These are phyloP conservation scores for Muntiacus muntjak DNA, from an alignment of 2,113 vertebrate species.

Conservation along the genomic window DNA sequence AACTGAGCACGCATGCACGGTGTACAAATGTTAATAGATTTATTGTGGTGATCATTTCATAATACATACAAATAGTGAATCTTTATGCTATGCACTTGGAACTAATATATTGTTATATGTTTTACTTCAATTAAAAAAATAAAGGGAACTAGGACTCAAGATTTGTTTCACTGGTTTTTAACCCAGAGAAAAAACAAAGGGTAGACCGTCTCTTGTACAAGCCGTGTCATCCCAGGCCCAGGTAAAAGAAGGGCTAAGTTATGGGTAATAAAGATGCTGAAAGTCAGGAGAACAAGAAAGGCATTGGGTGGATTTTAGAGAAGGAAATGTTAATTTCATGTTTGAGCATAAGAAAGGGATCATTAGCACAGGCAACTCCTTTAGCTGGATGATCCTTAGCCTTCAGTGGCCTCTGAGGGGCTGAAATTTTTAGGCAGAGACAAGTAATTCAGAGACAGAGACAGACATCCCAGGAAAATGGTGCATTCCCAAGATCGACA, in stretches of 20 bases:
- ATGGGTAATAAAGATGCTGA: background rate
- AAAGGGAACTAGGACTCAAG: background rate
- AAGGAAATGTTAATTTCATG: background rate
- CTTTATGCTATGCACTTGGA: background rate
- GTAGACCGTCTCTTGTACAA: background rate
- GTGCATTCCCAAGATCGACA: background rate
- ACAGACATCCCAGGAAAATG: background rate
- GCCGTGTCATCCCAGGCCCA: background rate
- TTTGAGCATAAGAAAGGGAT: background rate
- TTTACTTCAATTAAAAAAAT: background rate
- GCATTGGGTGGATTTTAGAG: background rate
- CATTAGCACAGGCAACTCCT: background rate
- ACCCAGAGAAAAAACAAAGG: background rate
- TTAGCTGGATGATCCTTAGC: background rate
- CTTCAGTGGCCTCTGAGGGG: background rate
- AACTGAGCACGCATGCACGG: background rate
- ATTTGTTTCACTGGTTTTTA: background rate
- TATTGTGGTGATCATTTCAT: background rate
- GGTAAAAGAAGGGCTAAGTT: background rate
- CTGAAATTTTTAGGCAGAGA: background rate
- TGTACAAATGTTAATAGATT: background rate
- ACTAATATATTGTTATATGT: background rate
- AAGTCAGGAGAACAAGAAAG: background rate
- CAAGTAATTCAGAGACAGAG: background rate
- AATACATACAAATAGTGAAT: background rate